Evolutionary conservation across 2,113 vertebrate genomes (phyloP).

Genomic region (Triplophysa rosa): DNA sequence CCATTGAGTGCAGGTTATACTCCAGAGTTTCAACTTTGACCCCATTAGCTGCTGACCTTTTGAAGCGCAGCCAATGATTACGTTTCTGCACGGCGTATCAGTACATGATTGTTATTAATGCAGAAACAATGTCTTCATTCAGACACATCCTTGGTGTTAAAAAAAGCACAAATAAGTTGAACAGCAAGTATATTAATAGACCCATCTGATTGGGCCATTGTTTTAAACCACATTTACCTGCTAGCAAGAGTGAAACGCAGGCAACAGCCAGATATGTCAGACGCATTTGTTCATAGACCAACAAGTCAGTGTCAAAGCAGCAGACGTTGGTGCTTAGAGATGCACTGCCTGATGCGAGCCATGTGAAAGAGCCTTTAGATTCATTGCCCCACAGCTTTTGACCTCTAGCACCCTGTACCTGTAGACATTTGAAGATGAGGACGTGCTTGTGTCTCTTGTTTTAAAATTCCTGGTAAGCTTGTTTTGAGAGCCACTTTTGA

Average conservation of each 20-base stretch:
- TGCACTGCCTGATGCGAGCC: neutral
- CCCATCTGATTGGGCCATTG: no score
- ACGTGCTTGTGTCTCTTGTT: neutral
- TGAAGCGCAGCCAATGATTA: neutral
- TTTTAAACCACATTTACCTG: no score
- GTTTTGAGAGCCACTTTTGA: neutral
- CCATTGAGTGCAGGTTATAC: neutral
- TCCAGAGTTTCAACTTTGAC: neutral
- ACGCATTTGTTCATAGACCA: no score
- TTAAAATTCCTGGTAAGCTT: neutral
- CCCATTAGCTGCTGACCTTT: neutral
- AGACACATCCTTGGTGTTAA: no score
- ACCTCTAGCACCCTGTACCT: neutral
- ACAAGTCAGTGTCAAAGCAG: neutral
- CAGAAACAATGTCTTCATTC: no score
- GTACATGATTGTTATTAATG: no score
- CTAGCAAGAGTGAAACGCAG: no score
- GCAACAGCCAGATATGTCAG: no score
- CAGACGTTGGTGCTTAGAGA: neutral
- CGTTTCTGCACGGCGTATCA: no score
- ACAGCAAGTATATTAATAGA: no score
- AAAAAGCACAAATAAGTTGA: no score
- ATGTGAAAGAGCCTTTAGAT: constrained; percentile 11
- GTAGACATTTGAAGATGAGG: neutral
- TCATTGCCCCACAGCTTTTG: constrained; percentile 1